A percentile compares a stretch with the other conserved stretches of the same genome.
phyloP scores from a whole-genome alignment of 2,888 invertebrate genomes.

The Xylota segnis region DNA sequence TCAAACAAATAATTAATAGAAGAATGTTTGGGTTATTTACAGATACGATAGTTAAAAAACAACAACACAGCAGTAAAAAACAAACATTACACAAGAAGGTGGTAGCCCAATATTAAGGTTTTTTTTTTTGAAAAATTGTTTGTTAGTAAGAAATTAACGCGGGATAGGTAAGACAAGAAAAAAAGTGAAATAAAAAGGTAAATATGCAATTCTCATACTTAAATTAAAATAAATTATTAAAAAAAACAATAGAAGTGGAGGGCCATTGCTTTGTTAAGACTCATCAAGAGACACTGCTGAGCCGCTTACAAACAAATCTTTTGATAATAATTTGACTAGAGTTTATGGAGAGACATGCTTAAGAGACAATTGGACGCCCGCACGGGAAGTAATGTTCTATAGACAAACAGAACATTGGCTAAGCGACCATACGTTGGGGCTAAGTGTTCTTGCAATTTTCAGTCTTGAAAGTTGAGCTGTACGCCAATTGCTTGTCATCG shows the following conservation, averaged over 20 bases:
- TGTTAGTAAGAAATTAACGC: constrained; percentile 76
- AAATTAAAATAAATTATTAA: constrained; percentile 63
- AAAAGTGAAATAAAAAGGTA: constrained; percentile 77
- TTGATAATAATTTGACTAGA: no score
- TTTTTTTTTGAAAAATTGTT: constrained; percentile 47
- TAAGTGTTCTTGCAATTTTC: no score
- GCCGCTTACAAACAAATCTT: no score
- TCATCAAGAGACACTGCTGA: neutral
- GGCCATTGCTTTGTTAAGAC: constrained; percentile 46
- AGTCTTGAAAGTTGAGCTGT: no score
- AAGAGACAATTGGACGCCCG: no score
- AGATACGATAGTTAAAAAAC: constrained; percentile 51
- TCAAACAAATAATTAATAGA: constrained; percentile 39
- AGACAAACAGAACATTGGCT: no score
- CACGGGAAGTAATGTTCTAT: no score
- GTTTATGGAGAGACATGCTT: no score
- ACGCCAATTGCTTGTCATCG: no score
- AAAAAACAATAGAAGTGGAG: constrained; percentile 35
- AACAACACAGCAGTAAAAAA: constrained; percentile 57
- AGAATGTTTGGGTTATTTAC: constrained; percentile 47
- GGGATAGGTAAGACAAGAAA: constrained; percentile 77
- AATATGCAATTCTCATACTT: constrained; percentile 75
- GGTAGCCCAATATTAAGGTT: constrained; percentile 61
- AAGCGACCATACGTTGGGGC: no score
- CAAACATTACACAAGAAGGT: constrained; percentile 62